Evolutionary conservation across 2,113 vertebrate genomes (phyloP).

Genomic region (Gavia stellata): DNA sequence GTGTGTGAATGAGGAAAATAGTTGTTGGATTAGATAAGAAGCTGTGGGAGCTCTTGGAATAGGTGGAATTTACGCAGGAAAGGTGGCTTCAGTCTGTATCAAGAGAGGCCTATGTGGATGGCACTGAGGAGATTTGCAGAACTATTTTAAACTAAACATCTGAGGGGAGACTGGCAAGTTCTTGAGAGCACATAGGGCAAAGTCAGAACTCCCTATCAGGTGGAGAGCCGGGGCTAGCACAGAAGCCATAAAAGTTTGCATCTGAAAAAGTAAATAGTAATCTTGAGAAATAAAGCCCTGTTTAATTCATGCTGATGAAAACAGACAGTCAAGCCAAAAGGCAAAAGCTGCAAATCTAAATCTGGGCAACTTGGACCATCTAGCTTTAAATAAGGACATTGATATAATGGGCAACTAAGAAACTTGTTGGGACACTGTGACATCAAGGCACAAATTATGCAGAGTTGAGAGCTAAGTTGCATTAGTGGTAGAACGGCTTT

Average conservation of each 20-base stretch:
- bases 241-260: background rate
- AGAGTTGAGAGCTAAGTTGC: background rate
- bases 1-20: background rate
- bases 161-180: background rate
- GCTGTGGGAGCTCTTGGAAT: background rate
- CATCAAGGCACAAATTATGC: background rate
- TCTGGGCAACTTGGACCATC: background rate
- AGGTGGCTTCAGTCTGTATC: background rate
- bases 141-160: background rate
- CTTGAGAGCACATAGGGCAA: background rate
- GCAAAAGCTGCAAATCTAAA: background rate
- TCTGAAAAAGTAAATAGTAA: background rate
- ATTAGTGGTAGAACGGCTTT: background rate
- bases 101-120: background rate
- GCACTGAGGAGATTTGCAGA: background rate
- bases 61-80: background rate
- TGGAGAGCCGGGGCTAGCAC: rapidly evolving
- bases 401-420: background rate
- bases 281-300: background rate
- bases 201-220: background rate
- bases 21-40: background rate
- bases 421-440: background rate
- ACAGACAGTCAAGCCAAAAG: background rate
- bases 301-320: background rate
- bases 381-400: background rate